Percentiles rank a stretch among this genome's conserved stretches.
Conservation (phyloP, 2,113 vertebrate species). For the Myrmophylax atrothorax region DNA sequence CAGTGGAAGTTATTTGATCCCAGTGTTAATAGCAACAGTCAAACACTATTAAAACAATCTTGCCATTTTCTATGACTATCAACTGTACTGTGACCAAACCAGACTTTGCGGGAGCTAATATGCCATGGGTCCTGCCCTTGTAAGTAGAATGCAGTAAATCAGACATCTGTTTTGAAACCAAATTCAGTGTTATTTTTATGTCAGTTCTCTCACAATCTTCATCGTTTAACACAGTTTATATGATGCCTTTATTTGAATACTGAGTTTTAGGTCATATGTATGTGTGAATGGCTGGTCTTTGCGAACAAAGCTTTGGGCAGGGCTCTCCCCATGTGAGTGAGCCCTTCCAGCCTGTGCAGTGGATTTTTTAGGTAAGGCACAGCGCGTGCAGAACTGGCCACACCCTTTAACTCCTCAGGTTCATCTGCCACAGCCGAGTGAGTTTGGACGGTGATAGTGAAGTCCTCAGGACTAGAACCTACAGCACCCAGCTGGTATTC, state of each 20-base stretch:
- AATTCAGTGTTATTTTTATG: not conserved
- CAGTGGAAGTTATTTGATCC: not conserved
- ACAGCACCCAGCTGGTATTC: too few species aligned
- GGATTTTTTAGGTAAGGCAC: too few species aligned
- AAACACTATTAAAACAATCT: not conserved
- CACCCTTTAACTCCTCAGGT: too few species aligned
- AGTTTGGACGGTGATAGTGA: too few species aligned
- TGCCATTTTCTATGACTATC: not conserved
- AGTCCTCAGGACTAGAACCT: too few species aligned
- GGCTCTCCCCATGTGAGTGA: too few species aligned
- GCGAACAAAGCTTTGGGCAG: too few species aligned
- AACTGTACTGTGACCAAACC: not conserved
- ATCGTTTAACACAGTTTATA: not conserved
- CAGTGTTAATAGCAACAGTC: not conserved
- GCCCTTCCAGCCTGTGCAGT: too few species aligned
- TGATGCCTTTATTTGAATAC: not conserved
- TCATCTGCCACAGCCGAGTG: too few species aligned
- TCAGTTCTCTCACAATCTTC: not conserved
- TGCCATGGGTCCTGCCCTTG: not conserved
- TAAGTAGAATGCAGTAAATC: not conserved
- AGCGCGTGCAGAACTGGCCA: too few species aligned
- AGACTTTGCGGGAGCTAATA: not conserved
- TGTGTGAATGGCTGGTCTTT: too few species aligned
- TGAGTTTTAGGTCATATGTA: not conserved
- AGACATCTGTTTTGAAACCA: not conserved